Conservation (phyloP, 1,140 invertebrate genomes). For the Acromyrmex heyeri region DNA sequence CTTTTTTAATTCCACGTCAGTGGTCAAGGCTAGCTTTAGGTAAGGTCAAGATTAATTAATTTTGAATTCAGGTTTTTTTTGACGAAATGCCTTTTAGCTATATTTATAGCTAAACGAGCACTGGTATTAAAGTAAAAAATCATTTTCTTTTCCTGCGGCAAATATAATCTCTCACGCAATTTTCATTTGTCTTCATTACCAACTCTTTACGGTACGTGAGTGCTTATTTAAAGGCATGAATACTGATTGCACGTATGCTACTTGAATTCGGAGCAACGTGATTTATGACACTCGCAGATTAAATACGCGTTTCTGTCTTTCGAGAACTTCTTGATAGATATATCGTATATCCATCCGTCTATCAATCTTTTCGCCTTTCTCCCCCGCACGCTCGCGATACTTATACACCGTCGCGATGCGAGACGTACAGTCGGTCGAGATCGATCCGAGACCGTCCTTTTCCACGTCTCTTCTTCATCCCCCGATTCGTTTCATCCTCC, state of each 20-base stretch:
- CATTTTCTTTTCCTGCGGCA: background rate
- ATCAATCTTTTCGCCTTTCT: slow-evolving; percentile 54
- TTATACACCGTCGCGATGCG: slow-evolving; percentile 47
- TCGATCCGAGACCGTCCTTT: slow-evolving; percentile 70
- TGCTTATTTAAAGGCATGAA: slow-evolving; percentile 19
- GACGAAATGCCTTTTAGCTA: background rate
- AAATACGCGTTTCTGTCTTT: slow-evolving; percentile 58
- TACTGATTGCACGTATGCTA: background rate
- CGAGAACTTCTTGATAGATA: slow-evolving; percentile 46
- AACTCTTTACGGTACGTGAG: background rate
- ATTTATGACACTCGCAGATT: slow-evolving; percentile 35
- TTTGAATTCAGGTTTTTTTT: background rate
- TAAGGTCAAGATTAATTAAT: background rate
- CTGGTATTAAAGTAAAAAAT: background rate
- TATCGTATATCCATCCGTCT: slow-evolving; percentile 51
- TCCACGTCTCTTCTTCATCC: slow-evolving; percentile 57
- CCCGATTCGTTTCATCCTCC: background rate
- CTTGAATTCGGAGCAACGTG: slow-evolving; percentile 31
- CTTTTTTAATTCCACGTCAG: background rate
- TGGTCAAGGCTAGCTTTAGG: background rate
- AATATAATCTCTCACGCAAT: slow-evolving; percentile 5
- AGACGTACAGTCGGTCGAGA: slow-evolving; percentile 57
- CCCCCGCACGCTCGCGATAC: slow-evolving; percentile 29
- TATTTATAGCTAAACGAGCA: background rate
- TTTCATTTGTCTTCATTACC: slow-evolving; percentile 30